Percentiles rank a stretch among this genome's conserved stretches.
These are phyloP conservation scores for Tor tambroides DNA, from an alignment of 2,113 vertebrate species.

Conservation along the genomic window DNA sequence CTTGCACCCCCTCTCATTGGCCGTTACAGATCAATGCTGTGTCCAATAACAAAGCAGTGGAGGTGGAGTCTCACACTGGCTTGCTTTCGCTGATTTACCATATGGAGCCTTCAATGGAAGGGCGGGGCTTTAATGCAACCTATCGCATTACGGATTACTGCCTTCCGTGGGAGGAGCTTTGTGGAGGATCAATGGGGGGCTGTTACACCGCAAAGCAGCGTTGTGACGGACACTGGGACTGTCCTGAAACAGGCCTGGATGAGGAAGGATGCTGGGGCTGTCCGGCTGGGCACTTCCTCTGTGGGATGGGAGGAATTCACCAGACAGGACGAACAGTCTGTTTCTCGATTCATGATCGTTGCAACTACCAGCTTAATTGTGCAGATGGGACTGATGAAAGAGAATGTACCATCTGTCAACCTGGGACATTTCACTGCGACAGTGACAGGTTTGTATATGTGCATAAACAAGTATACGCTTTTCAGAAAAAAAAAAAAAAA, in stretches of 20 bases:
- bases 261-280: slow-evolving; percentile 83
- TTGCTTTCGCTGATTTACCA: slow-evolving; percentile 78
- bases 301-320: slow-evolving; percentile 68
- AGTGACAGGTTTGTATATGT: slow-evolving; percentile 76
- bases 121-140: slow-evolving; percentile 86
- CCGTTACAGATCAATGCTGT: slow-evolving; percentile 74
- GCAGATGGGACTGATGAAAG: slow-evolving; percentile 84
- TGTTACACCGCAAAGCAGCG: slow-evolving; percentile 81
- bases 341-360: slow-evolving; percentile 80
- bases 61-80: slow-evolving; percentile 83
- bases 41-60: slow-evolving; percentile 81
- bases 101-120: slow-evolving; percentile 66
- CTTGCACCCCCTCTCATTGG: neutral
- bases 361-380: slow-evolving; percentile 91
- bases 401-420: slow-evolving; percentile 84
- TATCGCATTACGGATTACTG: slow-evolving; percentile 87
- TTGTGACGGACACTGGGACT: slow-evolving; percentile 87
- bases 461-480: too few species aligned
- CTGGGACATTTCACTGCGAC: slow-evolving; percentile 86
- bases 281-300: slow-evolving; percentile 76
- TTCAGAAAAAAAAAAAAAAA: too few species aligned
- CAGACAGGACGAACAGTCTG: slow-evolving; percentile 70
- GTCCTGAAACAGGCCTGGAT: slow-evolving; percentile 81
- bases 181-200: slow-evolving; percentile 75
- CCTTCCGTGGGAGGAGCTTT: slow-evolving; percentile 84